These are phyloP conservation scores for Erebia aethiops DNA, from an alignment of 2,888 invertebrate genomes.

Conservation along the genomic window DNA sequence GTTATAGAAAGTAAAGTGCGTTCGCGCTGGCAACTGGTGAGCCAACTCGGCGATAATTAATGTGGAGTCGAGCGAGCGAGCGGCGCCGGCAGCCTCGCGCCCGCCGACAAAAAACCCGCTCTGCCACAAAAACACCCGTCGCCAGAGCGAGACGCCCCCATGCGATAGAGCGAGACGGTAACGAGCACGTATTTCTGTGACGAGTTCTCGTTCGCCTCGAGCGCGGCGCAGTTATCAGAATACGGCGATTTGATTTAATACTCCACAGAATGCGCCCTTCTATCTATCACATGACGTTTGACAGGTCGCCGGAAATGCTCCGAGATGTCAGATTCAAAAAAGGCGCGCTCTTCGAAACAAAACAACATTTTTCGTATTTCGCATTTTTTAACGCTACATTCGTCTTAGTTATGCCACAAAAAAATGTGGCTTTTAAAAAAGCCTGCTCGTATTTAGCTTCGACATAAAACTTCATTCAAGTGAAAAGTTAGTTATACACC, in stretches of 20 bases:
- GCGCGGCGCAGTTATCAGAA: conserved; percentile 74
- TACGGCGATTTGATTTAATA: conserved; percentile 81
- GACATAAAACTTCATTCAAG: neutral
- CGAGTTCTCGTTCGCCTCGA: conserved; percentile 77
- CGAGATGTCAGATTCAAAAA: conserved; percentile 77
- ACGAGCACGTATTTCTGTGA: conserved; percentile 76
- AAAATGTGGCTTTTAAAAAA: neutral
- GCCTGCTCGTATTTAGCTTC: too few relatives aligned
- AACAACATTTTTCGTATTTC: conserved; percentile 31
- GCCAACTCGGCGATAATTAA: conserved; percentile 79
- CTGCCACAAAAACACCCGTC: conserved; percentile 80
- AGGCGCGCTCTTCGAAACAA: conserved; percentile 64
- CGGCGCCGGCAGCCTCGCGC: conserved; percentile 72
- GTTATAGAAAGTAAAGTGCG: conserved; percentile 80
- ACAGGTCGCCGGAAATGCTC: conserved; percentile 78
- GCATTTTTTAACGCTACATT: conserved; percentile 18
- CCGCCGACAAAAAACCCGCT: conserved; percentile 80
- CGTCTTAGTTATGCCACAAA: neutral
- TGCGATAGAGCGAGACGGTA: conserved; percentile 60
- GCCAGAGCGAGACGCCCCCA: conserved; percentile 62
- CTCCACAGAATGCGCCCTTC: conserved; percentile 80
- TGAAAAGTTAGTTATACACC: neutral
- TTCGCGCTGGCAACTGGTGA: conserved; percentile 61
- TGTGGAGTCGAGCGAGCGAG: conserved; percentile 74
- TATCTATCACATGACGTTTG: conserved; percentile 83